Base-by-base conservation (phyloP, 53 echinoderm and acorn worm genomes). In the Apostichopus leukothele region DNA sequence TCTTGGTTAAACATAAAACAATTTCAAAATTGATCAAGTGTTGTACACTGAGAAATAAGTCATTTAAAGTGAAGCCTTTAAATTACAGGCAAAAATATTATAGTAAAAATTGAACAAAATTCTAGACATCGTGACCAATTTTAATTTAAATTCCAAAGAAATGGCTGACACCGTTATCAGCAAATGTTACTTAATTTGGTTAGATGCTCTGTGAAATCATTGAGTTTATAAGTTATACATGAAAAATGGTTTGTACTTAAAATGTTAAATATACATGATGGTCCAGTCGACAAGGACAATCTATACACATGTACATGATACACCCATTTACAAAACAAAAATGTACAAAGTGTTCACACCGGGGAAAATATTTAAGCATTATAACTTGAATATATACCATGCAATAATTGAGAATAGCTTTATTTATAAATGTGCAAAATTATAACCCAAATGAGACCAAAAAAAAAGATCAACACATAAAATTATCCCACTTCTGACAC, bases 191-290 rank as follows among this genome's bases (percentile, higher is more conserved):
- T 55, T 1, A 55, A 19, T 11, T 71, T 71, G 71, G 71, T n/a
- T 71, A 71, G 59, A 81, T 81, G 81, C 51, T 81, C 55, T 22
- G 81, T 81, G 59, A 52, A 16, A 57, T 10, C 81, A 81, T 81
- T 60, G 81, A 71, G n/a, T 81, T 21, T 77, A 77, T 81, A 81
- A 53, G 81, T 81, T 81, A 81, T 54, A 81, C 59, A 81, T 81
- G 23, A 23, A 81, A 54, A 54, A 81, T n/a, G 23, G 74, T 13
- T 27, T n/a, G 25, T 52, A 25, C 22, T 81, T 81, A 81, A 22
- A 81, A 59, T n/a, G 60, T 59, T 54, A 81, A 50, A 76, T 81
- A 81, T 81, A 81, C 81, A 81, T 81, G 55, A 81, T 21, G 8
- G 19, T 55, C 81, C 71, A 16, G 71, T n/a, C 71, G 13, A 71